phyloP scores from a whole-genome alignment of 2,797 vertebrate species.

The Dicrostonyx torquatus region DNA sequence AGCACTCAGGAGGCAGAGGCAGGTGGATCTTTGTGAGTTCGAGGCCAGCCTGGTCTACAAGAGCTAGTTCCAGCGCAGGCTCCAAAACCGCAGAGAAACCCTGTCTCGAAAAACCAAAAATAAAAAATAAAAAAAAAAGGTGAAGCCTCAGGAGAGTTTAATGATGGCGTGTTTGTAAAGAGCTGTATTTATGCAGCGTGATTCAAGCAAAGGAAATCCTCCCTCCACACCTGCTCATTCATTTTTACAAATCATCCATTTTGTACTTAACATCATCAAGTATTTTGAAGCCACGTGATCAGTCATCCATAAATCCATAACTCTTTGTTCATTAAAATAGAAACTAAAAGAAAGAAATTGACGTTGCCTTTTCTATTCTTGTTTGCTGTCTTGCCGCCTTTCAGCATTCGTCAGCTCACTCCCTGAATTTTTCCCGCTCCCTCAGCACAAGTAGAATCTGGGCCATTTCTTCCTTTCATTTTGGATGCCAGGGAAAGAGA shows the following conservation, averaged over 20 bases:
- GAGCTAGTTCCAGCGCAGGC: too few relatives aligned
- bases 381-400: conserved; percentile 17
- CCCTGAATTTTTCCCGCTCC: conserved; percentile 4
- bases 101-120: too few relatives aligned
- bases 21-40: too few relatives aligned
- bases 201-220: conserved; percentile 20
- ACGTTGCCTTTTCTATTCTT: conserved; percentile 7
- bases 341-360: conserved; percentile 32
- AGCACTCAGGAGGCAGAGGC: too few relatives aligned
- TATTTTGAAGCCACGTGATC: conserved; percentile 42
- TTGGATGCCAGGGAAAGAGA: neutral
- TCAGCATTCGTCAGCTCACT: neutral
- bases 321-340: conserved; percentile 63
- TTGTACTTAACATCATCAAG: conserved; percentile 20
- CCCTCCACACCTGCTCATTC: neutral
- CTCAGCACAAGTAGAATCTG: neutral
- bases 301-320: conserved; percentile 44
- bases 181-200: conserved; percentile 31
- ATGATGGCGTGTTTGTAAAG: neutral
- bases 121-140: too few relatives aligned
- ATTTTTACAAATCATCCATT: conserved; percentile 7
- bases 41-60: too few relatives aligned
- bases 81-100: too few relatives aligned
- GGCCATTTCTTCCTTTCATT: conserved; percentile 19
- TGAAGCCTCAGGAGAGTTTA: conserved; percentile 37